Evolutionary conservation across 2,888 invertebrate species (phyloP).

Genomic region (Slavum lentiscoides): DNA sequence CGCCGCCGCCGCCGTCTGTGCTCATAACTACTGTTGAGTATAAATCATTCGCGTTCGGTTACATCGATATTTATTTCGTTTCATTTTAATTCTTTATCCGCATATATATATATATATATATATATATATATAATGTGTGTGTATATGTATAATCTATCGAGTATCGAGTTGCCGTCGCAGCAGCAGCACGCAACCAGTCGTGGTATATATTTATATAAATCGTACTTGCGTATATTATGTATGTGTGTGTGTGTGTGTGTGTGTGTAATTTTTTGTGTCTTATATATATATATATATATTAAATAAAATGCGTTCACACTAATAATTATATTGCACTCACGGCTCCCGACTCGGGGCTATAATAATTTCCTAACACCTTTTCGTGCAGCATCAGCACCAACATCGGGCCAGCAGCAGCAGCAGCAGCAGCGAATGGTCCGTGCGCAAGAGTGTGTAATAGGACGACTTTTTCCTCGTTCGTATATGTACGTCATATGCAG

Average conservation of each 20-base stretch:
- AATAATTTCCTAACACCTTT: conserved; percentile 42
- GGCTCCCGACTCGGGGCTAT: neutral
- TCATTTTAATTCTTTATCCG: conserved; percentile 38
- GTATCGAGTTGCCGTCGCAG: neutral
- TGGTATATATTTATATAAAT: neutral
- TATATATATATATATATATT: no score
- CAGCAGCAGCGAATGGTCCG: no score
- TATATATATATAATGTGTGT: no score
- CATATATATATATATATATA: neutral
- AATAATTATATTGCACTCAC: conserved; percentile 10
- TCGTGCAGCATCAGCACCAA: no score
- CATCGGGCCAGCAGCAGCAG: no score
- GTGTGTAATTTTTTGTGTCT: no score
- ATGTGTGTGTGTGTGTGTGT: no score
- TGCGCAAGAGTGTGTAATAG: conserved; percentile 4
- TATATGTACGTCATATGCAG: neutral
- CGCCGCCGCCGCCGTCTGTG: conserved; percentile 16
- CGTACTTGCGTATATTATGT: neutral
- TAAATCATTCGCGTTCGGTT: conserved; percentile 45
- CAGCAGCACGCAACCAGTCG: conserved; percentile 16
- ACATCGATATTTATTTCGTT: conserved; percentile 47
- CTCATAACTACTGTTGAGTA: conserved; percentile 40
- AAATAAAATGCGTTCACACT: neutral
- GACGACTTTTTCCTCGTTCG: conserved; percentile 8
- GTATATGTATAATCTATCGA: neutral